phyloP scores from a whole-genome alignment of 2,888 invertebrate genomes.

The Drosophila kambysellisi region DNA sequence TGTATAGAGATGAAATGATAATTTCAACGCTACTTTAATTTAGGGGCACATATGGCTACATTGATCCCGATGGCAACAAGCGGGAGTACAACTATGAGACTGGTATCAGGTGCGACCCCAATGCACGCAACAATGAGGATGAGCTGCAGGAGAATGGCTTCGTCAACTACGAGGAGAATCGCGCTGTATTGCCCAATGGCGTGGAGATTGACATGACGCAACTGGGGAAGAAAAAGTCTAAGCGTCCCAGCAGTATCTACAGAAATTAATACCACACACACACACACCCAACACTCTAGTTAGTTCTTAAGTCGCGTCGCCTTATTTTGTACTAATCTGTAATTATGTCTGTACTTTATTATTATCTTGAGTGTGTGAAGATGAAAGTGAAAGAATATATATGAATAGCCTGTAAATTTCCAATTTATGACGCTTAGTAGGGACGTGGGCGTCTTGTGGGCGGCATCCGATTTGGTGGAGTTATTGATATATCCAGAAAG shows the following conservation, averaged over 20 bases:
- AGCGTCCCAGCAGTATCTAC: constrained; percentile 87
- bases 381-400: constrained; percentile 63
- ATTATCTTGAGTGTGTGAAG: constrained; percentile 59
- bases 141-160: constrained; percentile 88
- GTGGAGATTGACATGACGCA: constrained; percentile 89
- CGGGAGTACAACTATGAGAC: constrained; percentile 93
- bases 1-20: background rate
- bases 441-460: constrained; percentile 88
- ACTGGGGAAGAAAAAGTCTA: constrained; percentile 89
- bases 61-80: constrained; percentile 93
- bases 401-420: constrained; percentile 56
- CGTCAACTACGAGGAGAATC: constrained; percentile 91
- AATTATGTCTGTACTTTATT: constrained; percentile 69
- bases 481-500: constrained; percentile 98
- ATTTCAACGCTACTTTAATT: background rate
- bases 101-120: constrained; percentile 88
- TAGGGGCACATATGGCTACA: constrained; percentile 92
- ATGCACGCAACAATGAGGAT: constrained; percentile 85
- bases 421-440: constrained; percentile 76
- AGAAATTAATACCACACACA: constrained; percentile 72
- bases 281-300: constrained; percentile 26
- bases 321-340: constrained; percentile 68
- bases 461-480: constrained; percentile 92
- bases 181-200: constrained; percentile 90
- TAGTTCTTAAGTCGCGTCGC: constrained; percentile 65